Base-by-base conservation (phyloP, 2,888 invertebrate genomes). In the Diplazon laetatorius region DNA sequence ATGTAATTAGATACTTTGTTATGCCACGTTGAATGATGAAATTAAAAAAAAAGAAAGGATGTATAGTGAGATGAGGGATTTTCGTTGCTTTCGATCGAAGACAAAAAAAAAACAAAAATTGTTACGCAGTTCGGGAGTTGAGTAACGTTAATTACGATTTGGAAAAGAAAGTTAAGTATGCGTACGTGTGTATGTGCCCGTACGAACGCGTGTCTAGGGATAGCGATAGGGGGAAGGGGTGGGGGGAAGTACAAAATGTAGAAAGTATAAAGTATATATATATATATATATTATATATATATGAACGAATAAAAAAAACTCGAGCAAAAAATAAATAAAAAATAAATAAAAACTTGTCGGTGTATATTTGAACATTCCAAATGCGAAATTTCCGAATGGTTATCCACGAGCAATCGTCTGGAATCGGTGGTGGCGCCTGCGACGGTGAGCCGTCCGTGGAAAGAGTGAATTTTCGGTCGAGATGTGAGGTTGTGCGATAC, bases 221-320 rank as follows among this genome's bases (percentile, higher is more conserved):
- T 35, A 37, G 42, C 9, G 22, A 18, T 48, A 16, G 9, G 42
- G 20, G 39, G 1, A 20, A 37, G 1, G 22, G 9, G 16, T n/a
- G 12, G 20, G 35, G 8, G 12, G 35, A 25, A 22, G 18, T 39
- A 62, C n/a, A 68, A 46, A 55, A 9, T 18, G 66, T 66, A 77
- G 77, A 78, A 78, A 78, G 77, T 78, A 42, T 73, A 73, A 73
- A 68, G n/a, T n/a, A n/a, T n/a, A n/a, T n/a, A n/a, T n/a, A n/a
- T n/a, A n/a, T n/a, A n/a, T n/a, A n/a, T n/a, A n/a, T n/a, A n/a
- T n/a, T n/a, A n/a, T n/a, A n/a, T n/a, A n/a, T n/a, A n/a, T n/a
- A n/a, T n/a, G n/a, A n/a, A n/a, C n/a, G n/a, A n/a, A n/a, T n/a
- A n/a, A n/a, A n/a, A n/a, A n/a, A n/a, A n/a, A n/a, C n/a, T n/a